Conservation (phyloP, 2,797 vertebrate species). For the Pseudochirops corinnae region DNA sequence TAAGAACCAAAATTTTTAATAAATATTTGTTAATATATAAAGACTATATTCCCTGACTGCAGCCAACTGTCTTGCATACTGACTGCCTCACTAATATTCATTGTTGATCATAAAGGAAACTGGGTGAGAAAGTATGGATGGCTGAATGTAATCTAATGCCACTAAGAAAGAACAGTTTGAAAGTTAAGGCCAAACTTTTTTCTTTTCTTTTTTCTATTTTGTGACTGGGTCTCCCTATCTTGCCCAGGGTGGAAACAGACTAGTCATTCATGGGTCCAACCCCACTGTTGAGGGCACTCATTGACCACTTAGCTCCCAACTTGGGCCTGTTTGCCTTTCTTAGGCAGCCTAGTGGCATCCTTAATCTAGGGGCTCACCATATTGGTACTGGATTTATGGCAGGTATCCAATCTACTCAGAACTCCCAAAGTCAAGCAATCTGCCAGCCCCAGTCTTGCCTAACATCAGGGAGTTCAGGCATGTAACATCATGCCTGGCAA, state of each 20-base stretch:
- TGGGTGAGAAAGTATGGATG: background rate
- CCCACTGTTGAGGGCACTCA: background rate
- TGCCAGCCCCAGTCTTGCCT: background rate
- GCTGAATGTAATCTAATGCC: background rate
- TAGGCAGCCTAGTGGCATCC: background rate
- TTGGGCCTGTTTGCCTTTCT: background rate
- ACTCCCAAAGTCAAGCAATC: background rate
- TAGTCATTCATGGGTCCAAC: background rate
- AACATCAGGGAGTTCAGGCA: background rate
- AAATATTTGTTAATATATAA: background rate
- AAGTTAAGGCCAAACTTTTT: background rate
- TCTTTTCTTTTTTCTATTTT: background rate
- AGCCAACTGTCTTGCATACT: background rate
- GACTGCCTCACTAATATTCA: background rate
- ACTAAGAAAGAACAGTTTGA: constrained; percentile 1
- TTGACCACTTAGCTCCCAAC: background rate
- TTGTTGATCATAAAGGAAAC: background rate
- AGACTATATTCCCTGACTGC: background rate
- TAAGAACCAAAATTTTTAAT: background rate
- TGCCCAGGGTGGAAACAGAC: background rate
- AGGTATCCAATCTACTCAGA: background rate
- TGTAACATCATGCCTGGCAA: background rate
- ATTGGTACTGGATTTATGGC: background rate
- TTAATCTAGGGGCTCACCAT: background rate
- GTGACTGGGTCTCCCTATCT: background rate